Percentiles rank a stretch among this genome's conserved stretches.
Evolutionary conservation across 1,140 invertebrate genomes (phyloP).

Genomic region (Trichonephila clavipes): DNA sequence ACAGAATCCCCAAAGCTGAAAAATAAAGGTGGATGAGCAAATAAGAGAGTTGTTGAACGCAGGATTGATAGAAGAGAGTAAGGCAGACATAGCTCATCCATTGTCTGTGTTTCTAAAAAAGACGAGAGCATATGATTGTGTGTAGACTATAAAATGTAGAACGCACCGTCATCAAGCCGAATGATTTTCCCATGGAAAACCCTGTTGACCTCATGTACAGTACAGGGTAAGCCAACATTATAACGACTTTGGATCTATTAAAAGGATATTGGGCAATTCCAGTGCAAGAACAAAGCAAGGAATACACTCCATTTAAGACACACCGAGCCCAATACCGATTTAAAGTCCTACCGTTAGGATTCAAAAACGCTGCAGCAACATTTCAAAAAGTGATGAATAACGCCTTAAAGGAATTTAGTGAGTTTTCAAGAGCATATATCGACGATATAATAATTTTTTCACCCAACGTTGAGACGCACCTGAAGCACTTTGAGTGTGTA

Average conservation of each 20-base stretch:
- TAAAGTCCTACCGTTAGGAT: not conserved
- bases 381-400: not conserved
- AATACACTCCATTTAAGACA: slow-evolving; percentile 81
- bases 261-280: slow-evolving; percentile 82
- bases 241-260: slow-evolving; percentile 81
- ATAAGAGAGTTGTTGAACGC: not conserved
- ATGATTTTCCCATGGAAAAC: slow-evolving; percentile 82
- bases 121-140: not conserved
- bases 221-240: slow-evolving; percentile 80
- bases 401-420: too few species aligned
- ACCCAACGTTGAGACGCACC: not conserved
- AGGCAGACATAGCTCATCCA: not conserved
- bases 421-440: not conserved
- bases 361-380: slow-evolving; percentile 66
- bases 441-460: not conserved
- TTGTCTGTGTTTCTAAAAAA: slow-evolving; percentile 5
- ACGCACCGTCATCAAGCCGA: not conserved
- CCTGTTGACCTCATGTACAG: slow-evolving; percentile 80
- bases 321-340: not conserved
- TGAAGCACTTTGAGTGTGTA: slow-evolving; percentile 29
- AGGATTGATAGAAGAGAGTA: not conserved
- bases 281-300: slow-evolving; percentile 79
- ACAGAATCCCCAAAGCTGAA: not conserved
- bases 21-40: not conserved
- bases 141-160: not conserved